Base-by-base conservation (phyloP, 2,888 invertebrate genomes). In the Orchesellides sinensis region DNA sequence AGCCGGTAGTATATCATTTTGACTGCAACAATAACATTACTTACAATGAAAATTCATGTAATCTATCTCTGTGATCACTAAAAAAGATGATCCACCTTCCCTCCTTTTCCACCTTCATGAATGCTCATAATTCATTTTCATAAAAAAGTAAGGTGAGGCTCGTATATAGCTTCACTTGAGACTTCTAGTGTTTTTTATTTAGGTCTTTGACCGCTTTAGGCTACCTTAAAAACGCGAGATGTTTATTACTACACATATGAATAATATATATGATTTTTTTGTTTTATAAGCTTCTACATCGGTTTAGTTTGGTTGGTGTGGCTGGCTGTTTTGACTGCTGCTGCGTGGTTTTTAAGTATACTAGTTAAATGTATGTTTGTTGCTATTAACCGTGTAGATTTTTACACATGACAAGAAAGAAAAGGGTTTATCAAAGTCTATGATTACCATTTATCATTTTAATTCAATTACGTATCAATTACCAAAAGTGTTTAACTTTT, bases 361-460 rank as follows among this genome's bases (percentile, higher is more conserved):
- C 8, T 32, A 63, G 40, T 66, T 63, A 12, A 19, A 10, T 32
- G 19, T 17, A 21, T 65, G n/a, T n/a, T n/a, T n/a, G 45, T 21
- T 40, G 52, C 23, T 27, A n/a, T 45, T 54, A 17, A 52, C 0
- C n/a, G 54, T 45, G 63, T 56, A 66, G 32, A 59, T 66, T 77
- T 68, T 72, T 17, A 56, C 66, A 69, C 21, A 66, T 63, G 61
- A 25, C 54, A 52, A 52, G 68, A 45, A 2, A 61, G 66, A 61
- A 59, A 54, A 56, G 56, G 70, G 56, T 73, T 68, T 56, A 66
- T 74, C 68, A 73, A 74, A 73, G 72, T 65, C 80, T 81, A 81
- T 84, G 69, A 82, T 84, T 82, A 84, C 78, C 79, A 84, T 81
- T 77, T 82, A 81, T 84, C 84, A 84, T 82, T 84, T 84, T 75